These are phyloP conservation scores for Dryobates pubescens DNA, from an alignment of 2,797 vertebrate genomes.

Conservation along the genomic window DNA sequence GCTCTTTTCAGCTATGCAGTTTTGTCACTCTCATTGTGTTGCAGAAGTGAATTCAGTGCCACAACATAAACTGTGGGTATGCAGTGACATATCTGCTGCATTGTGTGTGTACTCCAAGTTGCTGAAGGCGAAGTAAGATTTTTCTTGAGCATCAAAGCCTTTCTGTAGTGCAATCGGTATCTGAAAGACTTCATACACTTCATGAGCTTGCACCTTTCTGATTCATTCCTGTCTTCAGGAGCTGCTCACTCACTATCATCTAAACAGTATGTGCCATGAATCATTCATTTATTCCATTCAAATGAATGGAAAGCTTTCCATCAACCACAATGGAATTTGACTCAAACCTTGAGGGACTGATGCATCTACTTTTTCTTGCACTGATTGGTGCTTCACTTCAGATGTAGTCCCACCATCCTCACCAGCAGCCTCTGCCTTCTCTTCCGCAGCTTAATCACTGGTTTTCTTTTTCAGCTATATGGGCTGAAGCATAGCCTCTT, in stretches of 20 bases:
- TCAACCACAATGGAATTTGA: not conserved
- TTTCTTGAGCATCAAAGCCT: slow-evolving; percentile 34
- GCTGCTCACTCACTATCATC: not conserved
- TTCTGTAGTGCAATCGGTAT: not conserved
- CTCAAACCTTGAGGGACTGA: not conserved
- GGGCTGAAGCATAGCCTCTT: not conserved
- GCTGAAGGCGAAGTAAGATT: slow-evolving; percentile 3
- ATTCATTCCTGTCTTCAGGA: not conserved
- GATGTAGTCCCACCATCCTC: not conserved
- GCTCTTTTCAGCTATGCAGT: not conserved
- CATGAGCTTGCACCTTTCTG: slow-evolving; percentile 15
- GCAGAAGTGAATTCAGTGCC: not conserved
- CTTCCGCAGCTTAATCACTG: not conserved
- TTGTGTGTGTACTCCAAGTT: not conserved
- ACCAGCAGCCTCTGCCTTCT: not conserved
- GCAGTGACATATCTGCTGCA: not conserved
- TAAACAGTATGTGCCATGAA: not conserved
- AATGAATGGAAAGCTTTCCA: not conserved
- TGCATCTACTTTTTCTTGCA: not conserved
- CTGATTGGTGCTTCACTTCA: not conserved
- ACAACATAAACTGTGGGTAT: not conserved
- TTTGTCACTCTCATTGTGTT: not conserved
- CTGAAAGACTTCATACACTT: not conserved
- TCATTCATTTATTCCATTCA: not conserved
- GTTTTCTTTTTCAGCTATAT: not conserved